phyloP scores from a whole-genome alignment of 2,888 invertebrate genomes.

The Mythimna loreyi region DNA sequence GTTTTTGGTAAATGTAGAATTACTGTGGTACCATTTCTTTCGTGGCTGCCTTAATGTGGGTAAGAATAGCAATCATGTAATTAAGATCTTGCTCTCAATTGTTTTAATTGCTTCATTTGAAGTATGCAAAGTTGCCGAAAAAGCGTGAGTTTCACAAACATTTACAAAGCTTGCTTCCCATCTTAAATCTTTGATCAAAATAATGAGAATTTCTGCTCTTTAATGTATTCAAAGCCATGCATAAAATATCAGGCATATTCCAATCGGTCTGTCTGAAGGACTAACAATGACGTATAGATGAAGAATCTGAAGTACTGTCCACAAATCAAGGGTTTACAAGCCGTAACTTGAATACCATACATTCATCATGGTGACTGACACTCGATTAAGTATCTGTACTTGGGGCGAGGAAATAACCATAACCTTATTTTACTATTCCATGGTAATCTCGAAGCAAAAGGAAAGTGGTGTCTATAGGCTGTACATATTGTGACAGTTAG shows the following conservation, averaged over 20 bases:
- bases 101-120: constrained; percentile 42
- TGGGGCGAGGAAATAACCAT: constrained; percentile 21
- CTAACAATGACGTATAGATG: constrained; percentile 27
- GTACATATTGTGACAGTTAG: neutral
- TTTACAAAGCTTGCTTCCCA: constrained; percentile 11
- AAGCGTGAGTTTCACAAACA: constrained; percentile 28
- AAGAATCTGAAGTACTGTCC: constrained; percentile 17
- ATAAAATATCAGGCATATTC: neutral
- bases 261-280: neutral
- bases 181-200: constrained; percentile 4
- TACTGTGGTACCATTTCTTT: constrained; percentile 43
- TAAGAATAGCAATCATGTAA: constrained; percentile 35
- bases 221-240: neutral
- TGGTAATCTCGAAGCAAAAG: constrained; percentile 2
- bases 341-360: constrained; percentile 31
- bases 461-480: neutral
- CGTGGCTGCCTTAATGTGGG: constrained; percentile 34
- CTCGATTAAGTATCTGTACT: constrained; percentile 43
- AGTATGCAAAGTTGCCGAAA: constrained; percentile 31
- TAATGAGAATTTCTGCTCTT: constrained; percentile 18
- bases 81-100: constrained; percentile 44
- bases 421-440: constrained; percentile 21
- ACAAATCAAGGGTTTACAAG: constrained; percentile 34
- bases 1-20: constrained; percentile 45
- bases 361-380: constrained; percentile 49